Evolutionary conservation across 1,140 invertebrate genomes (phyloP).

Genomic region (Pseudomyrmex pallidus): DNA sequence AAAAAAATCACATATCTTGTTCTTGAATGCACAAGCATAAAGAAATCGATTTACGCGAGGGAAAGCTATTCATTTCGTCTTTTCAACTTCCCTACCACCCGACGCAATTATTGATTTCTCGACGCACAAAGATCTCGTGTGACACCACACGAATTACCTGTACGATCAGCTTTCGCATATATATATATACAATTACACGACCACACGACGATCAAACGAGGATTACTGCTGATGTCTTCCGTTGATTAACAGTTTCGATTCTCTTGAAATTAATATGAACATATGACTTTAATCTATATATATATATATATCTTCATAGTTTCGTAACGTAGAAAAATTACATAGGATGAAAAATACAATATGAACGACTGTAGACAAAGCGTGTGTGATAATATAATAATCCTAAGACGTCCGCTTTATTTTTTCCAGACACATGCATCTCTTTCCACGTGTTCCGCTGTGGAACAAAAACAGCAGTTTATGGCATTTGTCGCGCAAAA

Average conservation of each 20-base stretch:
- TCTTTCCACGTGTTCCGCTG: no score
- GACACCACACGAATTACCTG: neutral
- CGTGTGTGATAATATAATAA: conserved; percentile 41
- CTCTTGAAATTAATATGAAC: no score
- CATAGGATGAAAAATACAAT: conserved; percentile 36
- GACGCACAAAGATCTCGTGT: neutral
- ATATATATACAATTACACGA: neutral
- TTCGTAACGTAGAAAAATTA: conserved; percentile 2
- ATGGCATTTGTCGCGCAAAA: conserved; percentile 5
- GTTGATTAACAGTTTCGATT: neutral
- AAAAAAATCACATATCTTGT: no score
- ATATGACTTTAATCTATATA: conserved; percentile 3
- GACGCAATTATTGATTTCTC: no score
- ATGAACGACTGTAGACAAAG: conserved; percentile 33
- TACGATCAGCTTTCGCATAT: no score
- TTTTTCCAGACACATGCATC: no score
- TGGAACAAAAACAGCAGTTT: neutral
- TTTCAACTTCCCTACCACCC: no score
- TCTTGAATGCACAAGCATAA: no score
- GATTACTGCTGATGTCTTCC: neutral
- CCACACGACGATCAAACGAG: neutral
- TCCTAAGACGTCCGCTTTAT: conserved; percentile 15
- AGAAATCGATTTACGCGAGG: no score
- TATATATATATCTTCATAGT: neutral
- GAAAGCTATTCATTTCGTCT: no score